Evolutionary conservation across 2,113 vertebrate genomes (phyloP).

Genomic region (Setophaga petechia): DNA sequence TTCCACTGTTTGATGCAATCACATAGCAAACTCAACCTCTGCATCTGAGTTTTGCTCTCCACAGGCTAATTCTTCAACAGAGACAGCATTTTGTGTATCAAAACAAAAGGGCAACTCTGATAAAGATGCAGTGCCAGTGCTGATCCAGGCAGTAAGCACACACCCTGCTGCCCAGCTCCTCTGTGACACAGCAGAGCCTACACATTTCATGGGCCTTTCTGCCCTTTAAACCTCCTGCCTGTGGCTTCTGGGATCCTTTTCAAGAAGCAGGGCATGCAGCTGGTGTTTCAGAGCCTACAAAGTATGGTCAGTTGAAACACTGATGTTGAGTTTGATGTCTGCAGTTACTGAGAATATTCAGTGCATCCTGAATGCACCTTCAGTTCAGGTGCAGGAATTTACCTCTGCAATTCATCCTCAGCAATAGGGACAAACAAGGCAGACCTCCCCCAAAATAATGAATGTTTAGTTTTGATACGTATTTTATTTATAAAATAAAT

Average conservation of each 20-base stretch:
- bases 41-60: neutral
- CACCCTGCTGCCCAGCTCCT: neutral
- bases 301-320: neutral
- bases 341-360: neutral
- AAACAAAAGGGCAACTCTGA: neutral
- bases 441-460: neutral
- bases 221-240: neutral
- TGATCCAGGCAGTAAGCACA: neutral
- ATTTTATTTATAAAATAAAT: neutral
- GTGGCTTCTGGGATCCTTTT: neutral
- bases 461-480: neutral
- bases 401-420: neutral
- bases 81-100: neutral
- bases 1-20: neutral
- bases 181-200: neutral
- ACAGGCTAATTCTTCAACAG: neutral
- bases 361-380: neutral
- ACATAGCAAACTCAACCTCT: neutral
- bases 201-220: neutral
- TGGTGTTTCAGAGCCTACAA: neutral
- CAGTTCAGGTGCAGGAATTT: neutral
- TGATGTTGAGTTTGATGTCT: neutral
- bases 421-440: neutral
- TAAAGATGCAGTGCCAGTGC: accelerated
- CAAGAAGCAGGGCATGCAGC: neutral